Evolutionary conservation across 1,140 invertebrate genomes (phyloP).

Genomic region (Bombus sylvicola): DNA sequence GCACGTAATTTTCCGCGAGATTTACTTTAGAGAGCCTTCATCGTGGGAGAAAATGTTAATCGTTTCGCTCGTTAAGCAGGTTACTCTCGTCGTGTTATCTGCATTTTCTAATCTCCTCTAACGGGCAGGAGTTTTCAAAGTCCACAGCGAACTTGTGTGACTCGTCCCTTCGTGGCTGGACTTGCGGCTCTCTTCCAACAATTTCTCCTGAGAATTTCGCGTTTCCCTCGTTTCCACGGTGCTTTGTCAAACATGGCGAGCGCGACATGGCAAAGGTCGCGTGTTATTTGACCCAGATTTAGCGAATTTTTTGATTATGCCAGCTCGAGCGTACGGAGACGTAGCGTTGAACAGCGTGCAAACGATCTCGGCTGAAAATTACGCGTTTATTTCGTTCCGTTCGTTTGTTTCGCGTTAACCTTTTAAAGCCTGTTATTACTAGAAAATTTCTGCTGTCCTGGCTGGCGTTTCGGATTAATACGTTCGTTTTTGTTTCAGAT

Average conservation of each 20-base stretch:
- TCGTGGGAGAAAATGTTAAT: constrained; percentile 27
- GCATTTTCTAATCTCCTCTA: neutral
- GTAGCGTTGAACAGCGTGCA: neutral
- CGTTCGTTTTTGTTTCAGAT: too few species aligned
- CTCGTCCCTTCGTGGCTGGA: too few species aligned
- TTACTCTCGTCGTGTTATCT: neutral
- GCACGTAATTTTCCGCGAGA: constrained; percentile 27
- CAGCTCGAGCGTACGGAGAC: neutral
- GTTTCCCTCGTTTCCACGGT: neutral
- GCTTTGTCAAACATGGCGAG: neutral
- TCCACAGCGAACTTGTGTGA: too few species aligned
- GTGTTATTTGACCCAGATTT: constrained; percentile 30
- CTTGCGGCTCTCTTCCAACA: neutral
- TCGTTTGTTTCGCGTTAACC: neutral
- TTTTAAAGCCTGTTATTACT: neutral
- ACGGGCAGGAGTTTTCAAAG: neutral
- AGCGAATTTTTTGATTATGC: constrained; percentile 16
- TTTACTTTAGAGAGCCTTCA: constrained; percentile 31
- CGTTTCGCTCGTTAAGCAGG: neutral
- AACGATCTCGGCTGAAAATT: too few species aligned
- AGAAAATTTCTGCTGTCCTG: too few species aligned
- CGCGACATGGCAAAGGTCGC: neutral
- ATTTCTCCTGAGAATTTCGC: neutral
- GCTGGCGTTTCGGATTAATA: too few species aligned
- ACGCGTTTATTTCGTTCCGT: too few species aligned